Percentiles rank a stretch among this genome's conserved stretches.
These are phyloP conservation scores for Laticauda colubrina DNA, from an alignment of 2,113 vertebrate species.

Conservation along the genomic window DNA sequence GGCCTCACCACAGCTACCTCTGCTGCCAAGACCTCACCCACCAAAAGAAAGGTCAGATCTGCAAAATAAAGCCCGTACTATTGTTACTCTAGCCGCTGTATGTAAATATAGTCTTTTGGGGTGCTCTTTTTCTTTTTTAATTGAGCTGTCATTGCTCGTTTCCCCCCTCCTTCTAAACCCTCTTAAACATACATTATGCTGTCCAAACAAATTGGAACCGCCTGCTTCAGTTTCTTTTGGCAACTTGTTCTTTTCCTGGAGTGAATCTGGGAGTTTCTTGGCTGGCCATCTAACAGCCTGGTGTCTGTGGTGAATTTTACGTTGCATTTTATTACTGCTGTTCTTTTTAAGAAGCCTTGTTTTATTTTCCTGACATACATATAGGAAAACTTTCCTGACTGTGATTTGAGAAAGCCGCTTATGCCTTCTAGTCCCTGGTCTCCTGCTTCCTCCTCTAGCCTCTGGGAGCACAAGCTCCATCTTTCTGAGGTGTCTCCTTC, in stretches of 20 bases:
- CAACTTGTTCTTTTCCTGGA: constrained; percentile 20
- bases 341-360: not conserved
- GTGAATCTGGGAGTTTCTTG: constrained; percentile 6
- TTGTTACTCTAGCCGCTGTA: not conserved
- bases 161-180: not conserved
- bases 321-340: not conserved
- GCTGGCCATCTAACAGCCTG: constrained; percentile 8
- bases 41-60: not conserved
- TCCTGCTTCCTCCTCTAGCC: not conserved
- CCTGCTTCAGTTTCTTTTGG: constrained; percentile 16
- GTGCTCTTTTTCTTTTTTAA: not conserved
- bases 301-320: not conserved
- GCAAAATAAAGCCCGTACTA: not conserved
- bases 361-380: not conserved
- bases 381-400: not conserved
- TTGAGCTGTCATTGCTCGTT: not conserved
- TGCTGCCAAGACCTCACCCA: not conserved
- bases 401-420: not conserved
- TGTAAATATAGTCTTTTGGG: not conserved
- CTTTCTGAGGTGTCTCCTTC: too few relatives aligned
- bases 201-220: constrained; percentile 23
- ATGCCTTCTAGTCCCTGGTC: not conserved
- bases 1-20: not conserved
- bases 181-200: constrained; percentile 10
- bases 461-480: too few relatives aligned